Conservation (phyloP, 2,888 invertebrate genomes). For the Marasmarcha lunaedactyla region DNA sequence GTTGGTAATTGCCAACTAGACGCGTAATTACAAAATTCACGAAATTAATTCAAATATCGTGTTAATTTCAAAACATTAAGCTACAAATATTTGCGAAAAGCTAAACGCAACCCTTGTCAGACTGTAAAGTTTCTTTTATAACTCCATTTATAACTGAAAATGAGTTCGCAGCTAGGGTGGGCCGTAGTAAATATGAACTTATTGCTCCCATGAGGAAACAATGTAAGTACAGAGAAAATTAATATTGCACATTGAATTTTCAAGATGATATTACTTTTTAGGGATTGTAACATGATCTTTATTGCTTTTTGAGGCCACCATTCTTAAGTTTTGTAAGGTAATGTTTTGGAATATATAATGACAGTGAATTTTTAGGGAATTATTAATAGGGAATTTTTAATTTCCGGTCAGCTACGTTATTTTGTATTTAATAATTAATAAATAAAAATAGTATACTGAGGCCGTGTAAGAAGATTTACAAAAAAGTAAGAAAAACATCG, state of each 20-base stretch:
- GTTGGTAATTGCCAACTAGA: too few species aligned
- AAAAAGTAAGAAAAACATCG: too few species aligned
- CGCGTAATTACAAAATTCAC: too few species aligned
- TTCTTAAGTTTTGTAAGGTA: too few species aligned
- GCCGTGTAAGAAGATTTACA: too few species aligned
- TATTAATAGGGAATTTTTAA: too few species aligned
- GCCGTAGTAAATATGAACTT: conserved; percentile 21
- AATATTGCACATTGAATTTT: not conserved
- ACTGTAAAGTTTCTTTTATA: conserved; percentile 17
- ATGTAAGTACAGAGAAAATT: conserved; percentile 18
- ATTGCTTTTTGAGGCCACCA: not conserved
- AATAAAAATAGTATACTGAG: too few species aligned
- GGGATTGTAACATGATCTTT: conserved; percentile 1
- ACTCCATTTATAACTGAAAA: conserved; percentile 15
- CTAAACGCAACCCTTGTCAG: conserved; percentile 12
- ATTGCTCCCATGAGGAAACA: conserved; percentile 24
- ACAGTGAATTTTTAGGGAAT: too few species aligned
- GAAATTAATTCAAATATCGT: conserved; percentile 3
- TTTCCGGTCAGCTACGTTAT: too few species aligned
- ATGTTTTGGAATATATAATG: too few species aligned
- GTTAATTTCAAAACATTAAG: conserved; percentile 8
- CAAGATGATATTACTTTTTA: conserved; percentile 3
- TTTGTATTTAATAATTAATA: too few species aligned
- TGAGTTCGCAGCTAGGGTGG: conserved; percentile 1
- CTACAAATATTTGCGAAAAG: conserved; percentile 7